Evolutionary conservation across 2,797 vertebrate genomes (phyloP).

Genomic region (Alauda arvensis): DNA sequence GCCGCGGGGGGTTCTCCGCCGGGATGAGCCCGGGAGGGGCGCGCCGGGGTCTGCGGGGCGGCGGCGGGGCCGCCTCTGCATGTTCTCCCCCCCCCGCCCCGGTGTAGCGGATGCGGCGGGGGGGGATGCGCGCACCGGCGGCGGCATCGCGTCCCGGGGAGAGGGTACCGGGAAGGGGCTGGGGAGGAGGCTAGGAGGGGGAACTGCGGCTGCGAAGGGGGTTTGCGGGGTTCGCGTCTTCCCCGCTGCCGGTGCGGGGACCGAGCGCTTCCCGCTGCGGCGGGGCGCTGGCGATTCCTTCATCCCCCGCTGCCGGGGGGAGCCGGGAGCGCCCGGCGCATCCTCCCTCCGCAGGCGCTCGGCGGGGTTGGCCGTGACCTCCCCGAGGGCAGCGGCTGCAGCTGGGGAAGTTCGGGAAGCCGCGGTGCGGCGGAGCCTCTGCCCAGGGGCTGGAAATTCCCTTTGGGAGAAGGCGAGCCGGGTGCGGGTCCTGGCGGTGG

Average conservation of each 20-base stretch:
- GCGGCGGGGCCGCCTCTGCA: neutral
- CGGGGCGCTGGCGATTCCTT: neutral
- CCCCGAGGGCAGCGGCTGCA: neutral
- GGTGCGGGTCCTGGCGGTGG: neutral
- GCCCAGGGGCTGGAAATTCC: neutral
- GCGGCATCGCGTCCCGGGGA: neutral
- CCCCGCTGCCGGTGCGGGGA: neutral
- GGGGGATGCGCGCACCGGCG: neutral
- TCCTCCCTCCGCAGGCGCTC: neutral
- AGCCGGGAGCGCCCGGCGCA: constrained; percentile 1
- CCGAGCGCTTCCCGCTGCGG: constrained; percentile 7
- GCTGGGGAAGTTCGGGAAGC: neutral
- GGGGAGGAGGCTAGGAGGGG: neutral
- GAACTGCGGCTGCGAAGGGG: neutral
- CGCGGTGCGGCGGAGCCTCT: neutral
- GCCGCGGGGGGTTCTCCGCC: neutral
- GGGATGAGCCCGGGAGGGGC: neutral
- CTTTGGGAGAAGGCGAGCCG: neutral
- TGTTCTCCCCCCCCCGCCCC: neutral
- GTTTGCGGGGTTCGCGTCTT: neutral
- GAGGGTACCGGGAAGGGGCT: neutral
- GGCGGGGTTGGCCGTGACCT: neutral
- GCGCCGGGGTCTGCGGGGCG: neutral
- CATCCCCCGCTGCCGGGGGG: neutral
- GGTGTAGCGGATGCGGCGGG: neutral